Evolutionary conservation across 92 coral and sea anemone genomes (phyloP).

Genomic region (Palythoa caribaeorum): DNA sequence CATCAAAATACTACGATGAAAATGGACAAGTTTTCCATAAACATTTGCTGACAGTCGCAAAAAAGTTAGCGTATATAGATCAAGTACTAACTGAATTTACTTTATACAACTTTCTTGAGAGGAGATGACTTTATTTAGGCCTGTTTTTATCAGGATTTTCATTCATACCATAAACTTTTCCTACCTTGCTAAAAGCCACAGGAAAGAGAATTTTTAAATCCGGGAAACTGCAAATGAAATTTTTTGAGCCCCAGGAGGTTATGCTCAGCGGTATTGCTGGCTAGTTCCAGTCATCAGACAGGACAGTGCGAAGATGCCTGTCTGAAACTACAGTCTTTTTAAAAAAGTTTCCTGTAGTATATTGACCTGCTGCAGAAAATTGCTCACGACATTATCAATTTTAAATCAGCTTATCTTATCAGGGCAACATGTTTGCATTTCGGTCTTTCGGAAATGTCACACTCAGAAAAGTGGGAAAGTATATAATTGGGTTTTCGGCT

Average conservation of each 20-base stretch:
- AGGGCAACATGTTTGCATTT: conserved; percentile 58
- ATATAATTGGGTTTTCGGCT: conserved; percentile 69
- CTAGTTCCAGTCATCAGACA: conserved; percentile 11
- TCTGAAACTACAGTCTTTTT: neutral
- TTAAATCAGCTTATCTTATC: neutral
- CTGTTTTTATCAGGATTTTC: conserved; percentile 59
- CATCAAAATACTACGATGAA: neutral
- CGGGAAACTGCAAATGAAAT: conserved; percentile 68
- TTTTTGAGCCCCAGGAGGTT: conserved; percentile 11
- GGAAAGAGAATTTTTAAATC: conserved; percentile 78
- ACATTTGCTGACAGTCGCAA: neutral
- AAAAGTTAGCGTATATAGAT: neutral
- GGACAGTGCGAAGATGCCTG: neutral
- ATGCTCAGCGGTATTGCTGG: conserved; percentile 46
- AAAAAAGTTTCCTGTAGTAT: neutral
- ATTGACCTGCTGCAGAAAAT: neutral
- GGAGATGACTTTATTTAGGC: conserved; percentile 51
- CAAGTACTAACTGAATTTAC: neutral
- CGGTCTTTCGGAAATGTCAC: conserved; percentile 62
- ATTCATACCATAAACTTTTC: conserved; percentile 22
- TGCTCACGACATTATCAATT: neutral
- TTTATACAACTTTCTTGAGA: neutral
- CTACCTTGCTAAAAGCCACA: conserved; percentile 91
- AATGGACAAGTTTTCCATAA: neutral
- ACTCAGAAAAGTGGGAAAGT: conserved; percentile 57